Evolutionary conservation across 2,888 invertebrate genomes (phyloP), one percentile per base, ranked within the genome.

Genomic region (Pollenia angustigena): DNA sequence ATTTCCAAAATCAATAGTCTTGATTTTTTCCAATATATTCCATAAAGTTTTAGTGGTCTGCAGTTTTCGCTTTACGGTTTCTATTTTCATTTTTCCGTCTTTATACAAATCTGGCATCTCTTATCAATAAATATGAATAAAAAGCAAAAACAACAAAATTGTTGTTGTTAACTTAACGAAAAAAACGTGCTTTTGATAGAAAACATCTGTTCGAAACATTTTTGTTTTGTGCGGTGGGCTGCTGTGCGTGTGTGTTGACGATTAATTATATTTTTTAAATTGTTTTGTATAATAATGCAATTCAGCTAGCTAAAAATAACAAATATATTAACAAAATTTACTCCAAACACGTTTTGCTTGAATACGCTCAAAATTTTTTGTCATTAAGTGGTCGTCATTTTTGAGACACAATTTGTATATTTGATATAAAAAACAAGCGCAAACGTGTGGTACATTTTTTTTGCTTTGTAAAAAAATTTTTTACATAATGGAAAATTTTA

Each of bases 401-500:
- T 40, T 3, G 18, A 16, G 0, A 12, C 42, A 12, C 42, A 42
- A 48, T n/a, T 10, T 10, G 40, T 60, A 14, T 10, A 14, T 10
- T 58, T 50, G 14, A 18, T 32, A 32, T 6, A 9, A 18, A 56
- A 48, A 50, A 69, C 7, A 16, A 71, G 54, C 18, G 18, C 18
- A 50, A 58, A 58, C 58, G 18, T 60, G 48, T 18, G 44, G 23
- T 16, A 71, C 62, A 54, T 56, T 72, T 42, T 56, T 7, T 46
- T 18, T 18, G 1, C 1, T 32, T 32, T 32, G 14, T 14, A 11
- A 72, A 58, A 72, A 18, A 52, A 18, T 12, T 18, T 14, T 81
- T 85, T 81, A 78, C 72, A 81, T 85, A 85, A 85, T 85, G 85
- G 85, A 85, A 72, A 78, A 74, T 42, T 62, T 85, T 54, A 81